Base-by-base conservation (phyloP, 1,140 invertebrate species). In the Cheumatopsyche charites region DNA sequence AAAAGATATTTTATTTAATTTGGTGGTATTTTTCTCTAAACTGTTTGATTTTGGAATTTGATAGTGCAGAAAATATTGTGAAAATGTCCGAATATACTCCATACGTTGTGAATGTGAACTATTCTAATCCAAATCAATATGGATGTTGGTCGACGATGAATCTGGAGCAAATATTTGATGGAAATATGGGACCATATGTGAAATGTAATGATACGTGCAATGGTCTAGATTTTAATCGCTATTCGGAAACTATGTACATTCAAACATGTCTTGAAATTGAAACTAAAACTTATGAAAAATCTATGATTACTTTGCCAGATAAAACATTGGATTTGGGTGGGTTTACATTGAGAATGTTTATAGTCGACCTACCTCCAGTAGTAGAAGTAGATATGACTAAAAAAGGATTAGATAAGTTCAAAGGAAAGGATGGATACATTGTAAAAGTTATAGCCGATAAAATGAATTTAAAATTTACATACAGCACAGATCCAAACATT, bases 371-470 rank as follows among this genome's bases (percentile, higher is more conserved):
- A 15, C 72, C 61, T 12, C 42, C 63, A 9, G n/a, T 63, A 15
- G 2, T 63, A 17, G 12, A 15, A 0, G 23, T 75, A 13, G 72
- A 76, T 42, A 2, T 49, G n/a, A 49, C 42, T 5, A 43, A 71
- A 62, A 21, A 58, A 55, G 72, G 72, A 7, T 13, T 70, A 9
- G n/a, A 69, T n/a, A 73, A 21, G 55, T 69, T 76, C 42, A 21
- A 58, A 23, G 75, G 72, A 19, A 73, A 70, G 55, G 75, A 72
- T 42, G 75, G 71, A 7, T 42, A 72, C 9, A 12, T 76, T 1
- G 25, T 74, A 13, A 55, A 70, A 36, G 41, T 70, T 15, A 26
- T 76, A 23, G 69, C 67, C 1, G n/a, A 71, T 15, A 71, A 72
- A 62, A 65, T 76, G 36, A 76, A 76, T 43, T 73, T 72, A 26